phyloP scores from a whole-genome alignment of 2,113 vertebrate genomes.

The Spizaetus ornatus region DNA sequence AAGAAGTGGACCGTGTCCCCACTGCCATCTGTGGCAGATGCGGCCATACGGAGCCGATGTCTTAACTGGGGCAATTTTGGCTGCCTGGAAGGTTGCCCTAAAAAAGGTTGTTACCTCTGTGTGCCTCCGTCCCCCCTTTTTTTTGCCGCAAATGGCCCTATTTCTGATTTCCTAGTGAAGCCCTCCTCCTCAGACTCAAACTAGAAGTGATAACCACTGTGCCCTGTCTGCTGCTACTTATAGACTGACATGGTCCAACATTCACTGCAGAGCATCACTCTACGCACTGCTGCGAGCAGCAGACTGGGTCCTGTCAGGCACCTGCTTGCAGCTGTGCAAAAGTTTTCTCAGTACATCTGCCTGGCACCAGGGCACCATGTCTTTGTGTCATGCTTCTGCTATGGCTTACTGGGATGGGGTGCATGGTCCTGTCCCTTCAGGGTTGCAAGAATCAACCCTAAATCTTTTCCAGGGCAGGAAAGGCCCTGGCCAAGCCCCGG shows the following conservation, averaged over 20 bases:
- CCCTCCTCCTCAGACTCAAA: not conserved
- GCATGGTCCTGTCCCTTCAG: not conserved
- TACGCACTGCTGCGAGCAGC: not conserved
- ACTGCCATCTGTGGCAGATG: not conserved
- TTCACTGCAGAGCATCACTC: not conserved
- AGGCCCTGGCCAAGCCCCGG: not conserved
- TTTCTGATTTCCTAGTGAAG: not conserved
- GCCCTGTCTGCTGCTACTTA: not conserved
- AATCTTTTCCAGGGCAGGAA: not conserved
- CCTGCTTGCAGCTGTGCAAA: not conserved
- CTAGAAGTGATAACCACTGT: not conserved
- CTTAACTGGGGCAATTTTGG: not conserved
- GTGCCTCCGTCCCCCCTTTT: fast-evolving
- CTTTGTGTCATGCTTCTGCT: not conserved
- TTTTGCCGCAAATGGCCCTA: not conserved
- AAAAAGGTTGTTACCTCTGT: not conserved
- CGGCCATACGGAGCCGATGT: fast-evolving
- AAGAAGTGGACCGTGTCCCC: not conserved
- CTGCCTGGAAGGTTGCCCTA: not conserved
- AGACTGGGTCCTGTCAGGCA: not conserved
- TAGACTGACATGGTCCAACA: not conserved
- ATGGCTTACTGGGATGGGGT: not conserved
- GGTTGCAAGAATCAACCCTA: not conserved
- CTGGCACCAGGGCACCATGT: not conserved
- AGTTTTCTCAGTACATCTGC: not conserved